Base-by-base conservation (phyloP, 2,113 vertebrate genomes). In the Callorhinus ursinus region DNA sequence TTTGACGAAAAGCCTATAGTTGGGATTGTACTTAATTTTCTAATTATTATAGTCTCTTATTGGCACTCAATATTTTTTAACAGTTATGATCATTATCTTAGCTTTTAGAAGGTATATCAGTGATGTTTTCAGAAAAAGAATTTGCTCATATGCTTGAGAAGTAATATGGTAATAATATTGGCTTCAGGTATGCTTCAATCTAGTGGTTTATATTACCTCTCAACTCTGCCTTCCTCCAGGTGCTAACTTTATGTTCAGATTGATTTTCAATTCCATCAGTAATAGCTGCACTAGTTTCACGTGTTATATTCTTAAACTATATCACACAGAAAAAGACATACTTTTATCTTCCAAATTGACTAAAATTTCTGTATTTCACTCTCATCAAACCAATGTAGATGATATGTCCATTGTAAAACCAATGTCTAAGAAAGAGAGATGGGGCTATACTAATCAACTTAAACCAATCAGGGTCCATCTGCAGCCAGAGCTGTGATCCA, bases 51-150 rank as follows among this genome's bases (percentile, higher is more conserved):
- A 80, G 31, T 72, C 46, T 77, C 55, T 92, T 18, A n/a, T 1
- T 65, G 82, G 8, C 19, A 49, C 1, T 90, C 51, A 26, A 12
- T 72, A 57, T 24, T 94, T 85, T 88, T 82, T 81, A 85, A 93
- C 8, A 39, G 3, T 61, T 76, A 82, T 49, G n/a, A 93, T 77
- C 18, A 67, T 7, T 59, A 16, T 22, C 61, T 83, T 69, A 63
- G 36, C 4, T 85, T 93, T 83, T 39, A 87, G 36, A 67, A 63
- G 24, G 22, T 46, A 0, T 67, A 72, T 86, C 12, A 15, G 6
- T 87, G 22, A 95, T 24, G 4, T 61, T 91, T 90, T 76, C 21
- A 61, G 49, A 63, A 69, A 79, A 93, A 93, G 2, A 72, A 57
- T 28, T 88, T 55, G 46, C 7, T 77, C 9, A 81, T 51, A 36